phyloP scores from a whole-genome alignment of 2,797 vertebrate species.

The Artibeus lituratus region DNA sequence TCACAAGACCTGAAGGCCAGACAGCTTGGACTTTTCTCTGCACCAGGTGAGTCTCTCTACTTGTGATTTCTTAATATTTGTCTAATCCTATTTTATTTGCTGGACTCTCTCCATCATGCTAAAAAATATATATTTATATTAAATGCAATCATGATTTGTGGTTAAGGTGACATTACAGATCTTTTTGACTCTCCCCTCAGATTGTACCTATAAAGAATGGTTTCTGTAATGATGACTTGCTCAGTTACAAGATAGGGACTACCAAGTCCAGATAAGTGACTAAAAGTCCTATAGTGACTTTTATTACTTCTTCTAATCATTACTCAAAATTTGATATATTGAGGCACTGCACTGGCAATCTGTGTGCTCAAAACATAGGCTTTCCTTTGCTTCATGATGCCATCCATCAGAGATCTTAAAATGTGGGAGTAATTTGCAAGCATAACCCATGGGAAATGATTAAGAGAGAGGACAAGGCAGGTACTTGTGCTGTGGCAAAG shows the following conservation, averaged over 20 bases:
- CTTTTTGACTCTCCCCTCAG: too few species aligned
- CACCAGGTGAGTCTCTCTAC: conserved; percentile 26
- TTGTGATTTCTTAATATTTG: not conserved
- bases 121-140: too few species aligned
- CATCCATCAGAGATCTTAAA: not conserved
- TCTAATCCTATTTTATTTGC: too few species aligned
- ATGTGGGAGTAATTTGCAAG: not conserved
- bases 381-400: not conserved
- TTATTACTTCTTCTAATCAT: not conserved
- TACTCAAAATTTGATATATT: not conserved
- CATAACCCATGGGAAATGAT: not conserved
- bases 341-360: not conserved
- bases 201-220: too few species aligned
- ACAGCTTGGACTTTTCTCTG: not conserved
- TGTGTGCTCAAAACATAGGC: not conserved
- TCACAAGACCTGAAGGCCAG: not conserved
- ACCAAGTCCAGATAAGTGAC: not conserved
- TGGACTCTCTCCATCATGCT: too few species aligned
- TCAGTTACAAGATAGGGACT: not conserved
- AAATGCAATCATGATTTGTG: too few species aligned
- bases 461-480: not conserved
- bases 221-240: not conserved
- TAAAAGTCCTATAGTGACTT: not conserved
- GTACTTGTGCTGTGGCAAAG: not conserved
- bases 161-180: too few species aligned